These are phyloP conservation scores for Pelodiscus sinensis DNA, from an alignment of 2,113 vertebrate genomes.

Conservation along the genomic window DNA sequence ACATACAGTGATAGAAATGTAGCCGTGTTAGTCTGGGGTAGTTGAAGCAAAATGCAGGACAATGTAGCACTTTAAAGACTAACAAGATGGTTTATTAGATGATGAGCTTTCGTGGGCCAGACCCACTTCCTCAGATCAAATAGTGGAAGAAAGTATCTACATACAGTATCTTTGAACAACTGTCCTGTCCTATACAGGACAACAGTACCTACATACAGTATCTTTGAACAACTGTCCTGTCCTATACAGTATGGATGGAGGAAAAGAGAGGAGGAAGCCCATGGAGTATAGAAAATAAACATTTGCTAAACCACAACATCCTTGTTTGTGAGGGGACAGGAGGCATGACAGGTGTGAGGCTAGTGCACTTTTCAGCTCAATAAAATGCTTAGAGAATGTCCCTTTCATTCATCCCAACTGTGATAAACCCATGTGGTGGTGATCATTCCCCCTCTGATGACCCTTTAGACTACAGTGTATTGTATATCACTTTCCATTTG, in stretches of 20 bases:
- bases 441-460: background rate
- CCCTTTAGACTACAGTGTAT: background rate
- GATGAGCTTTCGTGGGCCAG: too few relatives aligned
- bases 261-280: background rate
- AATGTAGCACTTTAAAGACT: too few relatives aligned
- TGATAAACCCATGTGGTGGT: background rate
- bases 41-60: too few relatives aligned
- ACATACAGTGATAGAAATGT: too few relatives aligned
- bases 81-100: too few relatives aligned
- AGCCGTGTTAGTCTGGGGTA: too few relatives aligned
- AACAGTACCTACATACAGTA: too few relatives aligned
- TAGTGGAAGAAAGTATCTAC: too few relatives aligned
- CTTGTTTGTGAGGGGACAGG: background rate
- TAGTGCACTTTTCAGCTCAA: too few relatives aligned
- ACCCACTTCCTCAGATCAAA: too few relatives aligned
- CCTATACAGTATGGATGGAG: rapidly evolving
- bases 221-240: background rate
- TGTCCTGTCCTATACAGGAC: too few relatives aligned
- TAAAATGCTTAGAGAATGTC: background rate
- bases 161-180: too few relatives aligned
- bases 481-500: background rate
- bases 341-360: background rate
- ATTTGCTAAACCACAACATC: background rate
- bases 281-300: rapidly evolving
- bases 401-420: background rate